Base-by-base conservation (phyloP, 2,113 vertebrate species). In the Beaufortia kweichowensis region DNA sequence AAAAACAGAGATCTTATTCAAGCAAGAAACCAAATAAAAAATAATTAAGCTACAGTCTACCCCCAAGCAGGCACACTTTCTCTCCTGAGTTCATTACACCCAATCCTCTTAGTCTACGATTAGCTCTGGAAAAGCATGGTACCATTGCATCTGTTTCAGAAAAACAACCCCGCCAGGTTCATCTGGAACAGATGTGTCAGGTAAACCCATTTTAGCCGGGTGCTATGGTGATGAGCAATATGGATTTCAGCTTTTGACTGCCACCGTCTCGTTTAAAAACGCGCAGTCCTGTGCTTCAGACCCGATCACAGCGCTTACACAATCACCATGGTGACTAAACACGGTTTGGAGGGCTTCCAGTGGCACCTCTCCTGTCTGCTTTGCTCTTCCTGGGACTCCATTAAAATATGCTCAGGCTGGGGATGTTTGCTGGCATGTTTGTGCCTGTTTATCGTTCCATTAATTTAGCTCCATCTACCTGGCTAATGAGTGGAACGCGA, bases 381-480 rank as follows among this genome's bases (percentile, higher is more conserved):
- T 57, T 57, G 39, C 41, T 53, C 53, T 50, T 70, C 48, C 50
- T 55, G 21, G 12, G 29, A 53, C 59, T 62, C 53, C 77, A 79
- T 76, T 76, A 73, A 79, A 79, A 55, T 50, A 24, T 43, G 57
- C 29, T 50, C 35, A 28, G 55, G 53, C 60, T 48, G 59, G 35
- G 56, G 66, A 73, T 60, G 70, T 83, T 76, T 50, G 28, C 63
- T 77, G 67, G 67, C 81, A 83, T 69, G 19, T 73, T 74, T 73
- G 61, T 77, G 61, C 48, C 68, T 79, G 81, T 77, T 80, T 79
- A 79, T 71, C 26, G 62, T 77, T 79, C 55, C 41, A 73, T 79
- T 75, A 77, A 77, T 83, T 77, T 83, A 76, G 61, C 81, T 79
- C 63, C 73, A 79, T 79, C 77, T 67, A 77, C 74, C 68, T 79